These are phyloP conservation scores for Heteronetta atricapilla DNA, from an alignment of 2,113 vertebrate species.

Conservation along the genomic window DNA sequence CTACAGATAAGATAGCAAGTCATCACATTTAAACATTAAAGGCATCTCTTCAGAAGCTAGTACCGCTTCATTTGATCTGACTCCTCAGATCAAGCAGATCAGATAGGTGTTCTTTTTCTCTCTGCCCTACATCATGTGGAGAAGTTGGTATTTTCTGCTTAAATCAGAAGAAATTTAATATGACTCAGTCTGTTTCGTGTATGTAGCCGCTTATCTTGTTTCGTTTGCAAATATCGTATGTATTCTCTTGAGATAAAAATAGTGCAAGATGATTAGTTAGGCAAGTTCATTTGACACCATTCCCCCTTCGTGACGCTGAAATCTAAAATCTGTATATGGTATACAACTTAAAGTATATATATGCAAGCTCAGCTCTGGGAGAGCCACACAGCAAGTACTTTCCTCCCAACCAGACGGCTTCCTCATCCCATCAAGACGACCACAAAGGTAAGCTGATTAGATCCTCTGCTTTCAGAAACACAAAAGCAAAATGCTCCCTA, in stretches of 20 bases:
- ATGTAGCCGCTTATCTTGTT: slow-evolving; percentile 64
- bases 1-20: not conserved
- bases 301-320: slow-evolving; percentile 58
- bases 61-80: slow-evolving; percentile 1
- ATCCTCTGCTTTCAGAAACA: slow-evolving; percentile 28
- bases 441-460: slow-evolving; percentile 60
- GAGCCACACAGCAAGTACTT: slow-evolving; percentile 50
- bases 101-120: not conserved
- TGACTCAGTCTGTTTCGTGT: slow-evolving; percentile 25
- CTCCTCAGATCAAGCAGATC: not conserved
- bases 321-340: slow-evolving; percentile 65
- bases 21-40: not conserved
- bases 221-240: slow-evolving; percentile 68
- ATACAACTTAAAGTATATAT: slow-evolving; percentile 65
- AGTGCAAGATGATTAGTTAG: slow-evolving; percentile 68
- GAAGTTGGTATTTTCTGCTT: slow-evolving; percentile 60
- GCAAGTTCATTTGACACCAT: slow-evolving; percentile 63
- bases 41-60: not conserved
- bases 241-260: slow-evolving; percentile 74
- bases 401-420: slow-evolving; percentile 12
- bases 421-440: slow-evolving; percentile 32
- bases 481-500: slow-evolving; percentile 10
- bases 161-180: slow-evolving; percentile 65
- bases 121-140: not conserved
- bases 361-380: slow-evolving; percentile 16